phyloP scores from a whole-genome alignment of 2,888 invertebrate species.

The Oxystoma pomonae region DNA sequence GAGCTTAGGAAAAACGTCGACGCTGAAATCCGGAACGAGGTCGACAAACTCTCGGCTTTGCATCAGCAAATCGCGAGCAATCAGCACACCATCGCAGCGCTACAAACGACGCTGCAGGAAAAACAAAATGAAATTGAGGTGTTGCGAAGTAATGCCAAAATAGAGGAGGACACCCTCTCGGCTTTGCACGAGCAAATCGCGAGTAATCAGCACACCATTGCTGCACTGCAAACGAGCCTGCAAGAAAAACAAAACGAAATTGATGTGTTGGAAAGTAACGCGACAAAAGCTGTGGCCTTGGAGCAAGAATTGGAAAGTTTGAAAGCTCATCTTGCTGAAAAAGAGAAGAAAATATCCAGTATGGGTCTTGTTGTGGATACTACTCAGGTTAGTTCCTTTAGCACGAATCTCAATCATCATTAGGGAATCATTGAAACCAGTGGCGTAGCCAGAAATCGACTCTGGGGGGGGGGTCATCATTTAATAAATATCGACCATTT shows the following conservation, averaged over 20 bases:
- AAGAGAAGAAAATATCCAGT: slow-evolving; percentile 29
- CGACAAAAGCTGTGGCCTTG: slow-evolving; percentile 20
- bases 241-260: slow-evolving; percentile 35
- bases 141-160: no score
- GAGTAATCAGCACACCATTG: slow-evolving; percentile 38
- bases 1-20: slow-evolving; percentile 45
- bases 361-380: slow-evolving; percentile 33
- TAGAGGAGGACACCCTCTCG: slow-evolving; percentile 43
- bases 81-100: slow-evolving; percentile 38
- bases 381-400: no score
- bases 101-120: slow-evolving; percentile 34
- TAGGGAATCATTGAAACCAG: no score
- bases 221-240: slow-evolving; percentile 34
- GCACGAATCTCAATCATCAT: no score
- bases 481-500: no score
- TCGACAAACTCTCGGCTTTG: slow-evolving; percentile 41
- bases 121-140: slow-evolving; percentile 34
- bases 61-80: slow-evolving; percentile 42
- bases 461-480: no score
- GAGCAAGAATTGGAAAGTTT: slow-evolving; percentile 30
- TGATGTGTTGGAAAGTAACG: no score
- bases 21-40: slow-evolving; percentile 44
- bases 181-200: slow-evolving; percentile 43
- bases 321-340: slow-evolving; percentile 25
- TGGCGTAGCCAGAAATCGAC: no score